A percentile compares a stretch with the other conserved stretches of the same genome.
phyloP scores from a whole-genome alignment of 2,888 invertebrate genomes.

The Synanthedon tipuliformis region DNA sequence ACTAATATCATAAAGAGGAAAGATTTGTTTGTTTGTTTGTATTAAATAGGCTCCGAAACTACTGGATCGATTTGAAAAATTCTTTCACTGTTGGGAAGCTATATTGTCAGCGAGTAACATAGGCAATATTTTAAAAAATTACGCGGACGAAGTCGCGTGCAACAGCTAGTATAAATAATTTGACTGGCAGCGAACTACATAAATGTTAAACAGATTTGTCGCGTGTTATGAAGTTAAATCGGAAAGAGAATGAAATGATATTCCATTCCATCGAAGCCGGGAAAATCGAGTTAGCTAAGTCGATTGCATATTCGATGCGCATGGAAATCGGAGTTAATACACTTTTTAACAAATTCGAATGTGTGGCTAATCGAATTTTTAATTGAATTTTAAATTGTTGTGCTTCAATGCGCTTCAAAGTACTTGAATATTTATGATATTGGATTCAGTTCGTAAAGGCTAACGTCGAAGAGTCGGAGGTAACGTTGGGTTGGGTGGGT shows the following conservation, averaged over 20 bases:
- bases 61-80: too few species aligned
- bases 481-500: too few species aligned
- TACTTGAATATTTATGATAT: too few species aligned
- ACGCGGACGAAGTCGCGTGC: too few species aligned
- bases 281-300: conserved; percentile 12
- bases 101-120: too few species aligned
- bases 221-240: background rate
- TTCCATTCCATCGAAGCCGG: background rate
- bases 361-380: background rate
- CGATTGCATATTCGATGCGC: conserved; percentile 24
- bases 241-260: background rate
- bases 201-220: background rate
- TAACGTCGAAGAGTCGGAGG: too few species aligned
- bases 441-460: too few species aligned
- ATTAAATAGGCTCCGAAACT: too few species aligned
- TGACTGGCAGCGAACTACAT: background rate
- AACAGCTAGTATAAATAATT: background rate
- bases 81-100: too few species aligned
- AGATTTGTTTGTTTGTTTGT: too few species aligned
- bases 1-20: too few species aligned
- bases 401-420: background rate
- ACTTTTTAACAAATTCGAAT: background rate
- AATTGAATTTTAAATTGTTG: background rate
- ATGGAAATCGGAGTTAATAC: conserved; percentile 1
- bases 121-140: too few species aligned